A percentile compares a stretch with the other conserved stretches of the same genome.
Conservation (phyloP, 2,888 invertebrate species). For the Cephus spinipes region DNA sequence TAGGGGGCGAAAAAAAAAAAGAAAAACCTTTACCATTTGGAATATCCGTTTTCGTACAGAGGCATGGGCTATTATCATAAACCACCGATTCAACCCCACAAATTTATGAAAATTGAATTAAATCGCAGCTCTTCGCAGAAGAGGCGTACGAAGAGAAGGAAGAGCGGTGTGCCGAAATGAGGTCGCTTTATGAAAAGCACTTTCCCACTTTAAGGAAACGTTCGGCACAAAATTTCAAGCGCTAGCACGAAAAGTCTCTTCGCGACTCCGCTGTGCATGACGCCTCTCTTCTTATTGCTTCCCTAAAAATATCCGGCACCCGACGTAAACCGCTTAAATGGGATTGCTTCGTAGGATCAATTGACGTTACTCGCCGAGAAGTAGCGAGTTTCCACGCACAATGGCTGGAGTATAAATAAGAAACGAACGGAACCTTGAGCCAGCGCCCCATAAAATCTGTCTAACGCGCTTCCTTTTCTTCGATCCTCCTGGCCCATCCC, state of each 20-base stretch:
- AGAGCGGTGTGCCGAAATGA: neutral
- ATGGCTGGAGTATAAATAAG: neutral
- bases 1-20: too few species aligned
- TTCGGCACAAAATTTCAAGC: conserved; percentile 12
- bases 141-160: neutral
- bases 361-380: conserved; percentile 11
- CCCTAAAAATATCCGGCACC: conserved; percentile 7
- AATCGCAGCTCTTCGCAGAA: conserved; percentile 25
- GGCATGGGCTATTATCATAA: conserved; percentile 16
- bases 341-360: conserved; percentile 11
- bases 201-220: conserved; percentile 15
- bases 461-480: neutral
- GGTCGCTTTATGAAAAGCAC: conserved; percentile 14
- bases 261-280: neutral
- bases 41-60: neutral
- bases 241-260: conserved; percentile 6
- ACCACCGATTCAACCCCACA: conserved; percentile 20
- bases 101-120: conserved; percentile 48
- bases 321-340: conserved; percentile 15
- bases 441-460: neutral
- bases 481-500: neutral
- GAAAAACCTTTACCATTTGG: neutral
- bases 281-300: conserved; percentile 1
- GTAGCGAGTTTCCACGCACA: neutral
- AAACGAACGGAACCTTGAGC: neutral